A percentile compares a stretch with the other conserved stretches of the same genome.
phyloP scores from a whole-genome alignment of 23 tunicate species.

The Botrylloides violaceus region DNA sequence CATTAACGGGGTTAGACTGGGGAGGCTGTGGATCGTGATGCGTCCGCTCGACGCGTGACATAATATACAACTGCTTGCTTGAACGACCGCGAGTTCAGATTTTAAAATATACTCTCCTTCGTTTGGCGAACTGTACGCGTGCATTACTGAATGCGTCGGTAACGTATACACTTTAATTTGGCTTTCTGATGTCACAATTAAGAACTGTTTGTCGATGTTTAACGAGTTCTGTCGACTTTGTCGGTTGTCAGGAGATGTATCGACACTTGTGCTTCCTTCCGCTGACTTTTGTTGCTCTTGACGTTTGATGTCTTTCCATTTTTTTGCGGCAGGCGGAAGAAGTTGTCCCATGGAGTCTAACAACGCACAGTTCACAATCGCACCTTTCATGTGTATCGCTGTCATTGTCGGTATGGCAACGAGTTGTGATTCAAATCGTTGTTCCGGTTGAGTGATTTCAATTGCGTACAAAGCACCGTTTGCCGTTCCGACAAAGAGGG shows the following conservation, averaged over 20 bases:
- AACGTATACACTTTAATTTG: conserved; percentile 54
- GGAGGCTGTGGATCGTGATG: conserved; percentile 19
- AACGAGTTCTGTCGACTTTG: not conserved
- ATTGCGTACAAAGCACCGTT: conserved; percentile 33
- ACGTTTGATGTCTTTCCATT: conserved; percentile 32
- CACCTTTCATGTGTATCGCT: conserved; percentile 35
- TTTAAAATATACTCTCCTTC: conserved; percentile 27
- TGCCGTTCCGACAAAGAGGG: conserved; percentile 49
- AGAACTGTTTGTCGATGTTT: conserved; percentile 45
- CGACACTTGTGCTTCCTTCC: not conserved
- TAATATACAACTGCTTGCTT: conserved; percentile 22
- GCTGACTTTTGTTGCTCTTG: conserved; percentile 16
- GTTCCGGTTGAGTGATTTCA: conserved; percentile 17
- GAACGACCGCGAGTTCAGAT: conserved; percentile 25
- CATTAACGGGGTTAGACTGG: conserved; percentile 34
- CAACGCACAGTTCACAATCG: conserved; percentile 36
- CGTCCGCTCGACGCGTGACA: conserved; percentile 41
- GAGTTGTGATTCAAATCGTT: not conserved
- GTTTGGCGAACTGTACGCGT: conserved; percentile 11
- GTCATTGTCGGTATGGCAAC: conserved; percentile 22
- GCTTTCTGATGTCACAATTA: conserved; percentile 44
- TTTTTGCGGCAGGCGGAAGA: conserved; percentile 26
- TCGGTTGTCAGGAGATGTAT: conserved; percentile 14
- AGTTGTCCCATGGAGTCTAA: conserved; percentile 32
- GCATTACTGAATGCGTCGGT: conserved; percentile 41